Conservation (phyloP, 2,888 invertebrate species). For the Pediacus dermestoides region DNA sequence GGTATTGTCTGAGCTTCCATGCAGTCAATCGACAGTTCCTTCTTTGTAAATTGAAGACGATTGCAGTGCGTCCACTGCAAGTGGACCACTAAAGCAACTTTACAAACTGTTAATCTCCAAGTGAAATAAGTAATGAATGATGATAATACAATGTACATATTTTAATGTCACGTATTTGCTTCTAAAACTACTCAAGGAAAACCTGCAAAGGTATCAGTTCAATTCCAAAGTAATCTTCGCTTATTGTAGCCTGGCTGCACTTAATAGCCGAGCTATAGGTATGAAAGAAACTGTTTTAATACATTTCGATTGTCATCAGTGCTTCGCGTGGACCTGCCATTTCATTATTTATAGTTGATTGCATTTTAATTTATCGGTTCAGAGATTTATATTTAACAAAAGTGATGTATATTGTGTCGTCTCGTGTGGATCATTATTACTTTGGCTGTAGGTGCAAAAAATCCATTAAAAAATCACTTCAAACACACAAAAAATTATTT, state of each 20-base stretch:
- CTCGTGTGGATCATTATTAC: too few species aligned
- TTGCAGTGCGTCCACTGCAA: too few species aligned
- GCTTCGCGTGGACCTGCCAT: constrained; percentile 37
- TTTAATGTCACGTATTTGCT: too few species aligned
- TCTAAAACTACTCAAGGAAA: too few species aligned
- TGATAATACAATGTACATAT: too few species aligned
- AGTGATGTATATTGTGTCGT: too few species aligned
- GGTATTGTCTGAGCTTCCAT: constrained; percentile 4
- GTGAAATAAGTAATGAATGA: too few species aligned
- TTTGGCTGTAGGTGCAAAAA: constrained; percentile 2
- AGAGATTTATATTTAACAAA: too few species aligned
- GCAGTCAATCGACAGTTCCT: constrained; percentile 10
- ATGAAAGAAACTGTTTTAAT: constrained; percentile 37
- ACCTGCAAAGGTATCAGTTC: too few species aligned
- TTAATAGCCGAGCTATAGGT: constrained; percentile 23
- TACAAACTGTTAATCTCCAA: too few species aligned
- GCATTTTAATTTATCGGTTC: constrained; percentile 45
- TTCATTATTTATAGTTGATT: constrained; percentile 44
- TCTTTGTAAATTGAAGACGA: constrained; percentile 10
- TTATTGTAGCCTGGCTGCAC: constrained; percentile 16
- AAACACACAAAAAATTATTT: neutral
- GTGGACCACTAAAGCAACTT: too few species aligned
- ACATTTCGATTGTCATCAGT: constrained; percentile 37
- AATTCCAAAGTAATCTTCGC: too few species aligned
- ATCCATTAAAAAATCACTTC: constrained; percentile 1